A percentile compares a stretch with the other conserved stretches of the same genome.
Conservation (phyloP, 2,888 invertebrate species). For the Campoplex nolae region DNA sequence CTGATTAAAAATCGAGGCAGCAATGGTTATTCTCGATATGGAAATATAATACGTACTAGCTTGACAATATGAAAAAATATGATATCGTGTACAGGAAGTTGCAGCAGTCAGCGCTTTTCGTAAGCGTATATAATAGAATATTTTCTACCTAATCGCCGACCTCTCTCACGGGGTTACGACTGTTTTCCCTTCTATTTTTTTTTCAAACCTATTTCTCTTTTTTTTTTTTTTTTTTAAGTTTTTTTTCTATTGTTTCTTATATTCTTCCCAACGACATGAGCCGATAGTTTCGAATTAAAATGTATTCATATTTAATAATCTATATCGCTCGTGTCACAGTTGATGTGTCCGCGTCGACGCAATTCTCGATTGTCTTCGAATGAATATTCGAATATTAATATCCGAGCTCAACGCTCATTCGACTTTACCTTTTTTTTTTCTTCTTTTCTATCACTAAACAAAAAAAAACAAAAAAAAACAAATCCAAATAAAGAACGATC, state of each 20-base stretch:
- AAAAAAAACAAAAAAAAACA: not conserved
- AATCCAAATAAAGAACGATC: not conserved
- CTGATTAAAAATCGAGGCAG: constrained; percentile 6
- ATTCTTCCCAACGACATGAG: not conserved
- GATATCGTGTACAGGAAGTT: constrained; percentile 76
- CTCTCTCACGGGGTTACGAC: constrained; percentile 80
- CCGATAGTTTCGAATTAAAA: constrained; percentile 58
- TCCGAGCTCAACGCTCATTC: not conserved
- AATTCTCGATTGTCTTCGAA: constrained; percentile 10
- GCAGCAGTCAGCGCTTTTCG: constrained; percentile 74
- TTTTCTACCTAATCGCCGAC: constrained; percentile 78
- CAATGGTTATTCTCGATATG: constrained; percentile 29
- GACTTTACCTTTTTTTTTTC: not conserved
- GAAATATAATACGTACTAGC: constrained; percentile 2
- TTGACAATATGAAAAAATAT: constrained; percentile 50
- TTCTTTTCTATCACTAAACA: not conserved
- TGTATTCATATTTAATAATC: constrained; percentile 68
- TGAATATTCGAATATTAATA: constrained; percentile 62
- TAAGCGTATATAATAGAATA: constrained; percentile 73
- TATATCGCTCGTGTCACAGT: constrained; percentile 42
- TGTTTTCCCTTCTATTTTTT: constrained; percentile 69
- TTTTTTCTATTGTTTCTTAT: not conserved
- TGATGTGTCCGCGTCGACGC: not conserved
- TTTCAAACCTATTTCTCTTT: constrained; percentile 41
- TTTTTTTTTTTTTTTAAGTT: not conserved